Base-by-base conservation (phyloP, 1,140 invertebrate genomes). In the Tenebrio molitor region DNA sequence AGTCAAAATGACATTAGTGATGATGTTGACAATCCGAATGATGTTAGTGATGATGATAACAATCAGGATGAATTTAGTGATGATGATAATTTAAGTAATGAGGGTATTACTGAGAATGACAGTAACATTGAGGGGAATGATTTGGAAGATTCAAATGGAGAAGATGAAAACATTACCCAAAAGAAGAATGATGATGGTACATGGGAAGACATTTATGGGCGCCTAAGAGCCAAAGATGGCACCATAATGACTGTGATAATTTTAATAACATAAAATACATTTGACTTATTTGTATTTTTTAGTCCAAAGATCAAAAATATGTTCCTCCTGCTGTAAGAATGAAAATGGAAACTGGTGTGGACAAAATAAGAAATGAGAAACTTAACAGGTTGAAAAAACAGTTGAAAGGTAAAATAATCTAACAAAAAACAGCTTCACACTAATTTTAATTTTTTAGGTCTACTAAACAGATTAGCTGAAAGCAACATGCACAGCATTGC, bases 201-300 rank as follows among this genome's bases (percentile, higher is more conserved):
- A 19, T 95, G 92, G 88, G 95, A 98, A 87, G 96, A 98, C 85
- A 98, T 98, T 81, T 98, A 98, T 87, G 96, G 96, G 1, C 86
- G 96, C 73, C 87, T 92, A 74, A 87, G 93, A 78, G 91, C 94
- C 81, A 89, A 90, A 80, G 85, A 92, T 72, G 96, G 96, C 62
- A 58, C 66, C 29, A 62, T 82, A 53, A 17, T 79, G 46, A 65
- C 73, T 36, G 76, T 76, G 72, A 66, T 42, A 71, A 25, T 42
- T 15, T n/a, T n/a, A n/a, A n/a, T n/a, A n/a, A n/a, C n/a, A n/a
- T n/a, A n/a, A n/a, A n/a, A n/a, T n/a, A n/a, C n/a, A n/a, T n/a
- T n/a, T n/a, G n/a, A n/a, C n/a, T n/a, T n/a, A n/a, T n/a, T n/a
- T n/a, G 17, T 23, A 5, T 19, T 36, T 34, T 68, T 33, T 2